Conservation (phyloP, 2,797 vertebrate genomes). For the Buceros bicornis region DNA sequence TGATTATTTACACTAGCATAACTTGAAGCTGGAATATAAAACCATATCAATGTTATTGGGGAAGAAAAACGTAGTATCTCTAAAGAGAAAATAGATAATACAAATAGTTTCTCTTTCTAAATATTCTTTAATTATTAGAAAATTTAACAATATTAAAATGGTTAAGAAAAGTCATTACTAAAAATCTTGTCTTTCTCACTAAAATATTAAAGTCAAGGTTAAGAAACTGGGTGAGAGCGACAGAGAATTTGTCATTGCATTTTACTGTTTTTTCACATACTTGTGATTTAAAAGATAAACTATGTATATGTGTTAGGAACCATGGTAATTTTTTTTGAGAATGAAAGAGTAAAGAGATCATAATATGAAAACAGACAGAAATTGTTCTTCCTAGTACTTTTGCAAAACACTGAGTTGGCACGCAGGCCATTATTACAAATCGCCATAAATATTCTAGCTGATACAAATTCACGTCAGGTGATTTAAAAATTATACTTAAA, state of each 20-base stretch:
- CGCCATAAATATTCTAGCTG: neutral
- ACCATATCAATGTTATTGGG: neutral
- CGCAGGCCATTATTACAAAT: neutral
- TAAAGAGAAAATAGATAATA: neutral
- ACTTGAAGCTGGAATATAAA: neutral
- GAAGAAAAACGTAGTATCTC: neutral
- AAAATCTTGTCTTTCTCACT: neutral
- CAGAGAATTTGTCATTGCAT: neutral
- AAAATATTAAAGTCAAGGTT: neutral
- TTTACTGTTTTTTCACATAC: neutral
- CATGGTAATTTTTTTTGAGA: neutral
- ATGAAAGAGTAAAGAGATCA: neutral
- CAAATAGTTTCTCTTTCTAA: neutral
- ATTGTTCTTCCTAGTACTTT: neutral
- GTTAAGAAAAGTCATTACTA: neutral
- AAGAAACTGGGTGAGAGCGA: neutral
- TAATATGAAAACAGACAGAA: neutral
- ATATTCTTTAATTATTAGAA: neutral
- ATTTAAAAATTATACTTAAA: constrained; percentile 21
- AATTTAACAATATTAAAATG: neutral
- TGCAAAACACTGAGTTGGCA: neutral
- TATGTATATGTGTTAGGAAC: neutral
- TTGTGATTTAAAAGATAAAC: neutral
- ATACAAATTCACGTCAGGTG: neutral
- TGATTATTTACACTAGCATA: neutral